A percentile compares a stretch with the other conserved stretches of the same genome.
phyloP scores from a whole-genome alignment of 1,140 invertebrate genomes.

The Saccostrea cuccullata region DNA sequence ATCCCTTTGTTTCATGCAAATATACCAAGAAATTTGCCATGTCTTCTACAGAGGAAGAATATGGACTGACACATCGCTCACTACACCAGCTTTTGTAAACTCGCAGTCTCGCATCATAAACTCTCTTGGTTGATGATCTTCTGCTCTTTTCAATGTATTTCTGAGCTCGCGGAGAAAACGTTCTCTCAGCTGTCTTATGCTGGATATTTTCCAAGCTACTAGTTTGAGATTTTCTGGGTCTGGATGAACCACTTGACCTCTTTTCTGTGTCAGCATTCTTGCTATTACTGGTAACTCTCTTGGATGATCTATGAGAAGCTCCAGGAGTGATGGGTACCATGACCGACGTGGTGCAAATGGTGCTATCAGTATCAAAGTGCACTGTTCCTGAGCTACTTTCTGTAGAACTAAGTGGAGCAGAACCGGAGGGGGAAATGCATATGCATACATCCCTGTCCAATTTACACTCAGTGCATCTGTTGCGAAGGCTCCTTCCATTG shows the following conservation, averaged over 20 bases:
- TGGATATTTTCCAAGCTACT: slow-evolving; percentile 37
- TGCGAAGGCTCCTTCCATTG: no score
- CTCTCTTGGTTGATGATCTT: neutral
- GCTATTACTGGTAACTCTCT: no score
- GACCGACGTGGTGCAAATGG: no score
- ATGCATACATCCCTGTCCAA: no score
- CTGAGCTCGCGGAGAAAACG: neutral
- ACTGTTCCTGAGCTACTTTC: no score
- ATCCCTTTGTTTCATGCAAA: slow-evolving; percentile 3
- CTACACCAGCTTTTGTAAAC: slow-evolving; percentile 3
- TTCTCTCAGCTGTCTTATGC: neutral
- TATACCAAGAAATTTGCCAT: slow-evolving; percentile 12
- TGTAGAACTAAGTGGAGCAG: no score
- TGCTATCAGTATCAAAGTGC: no score
- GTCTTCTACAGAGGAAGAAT: neutral
- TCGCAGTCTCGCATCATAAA: neutral
- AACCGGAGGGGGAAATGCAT: no score
- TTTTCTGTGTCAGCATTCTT: no score
- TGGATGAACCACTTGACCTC: slow-evolving; percentile 14
- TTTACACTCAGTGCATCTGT: no score
- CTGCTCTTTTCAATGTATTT: neutral
- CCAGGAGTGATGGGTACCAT: no score
- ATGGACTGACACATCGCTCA: neutral
- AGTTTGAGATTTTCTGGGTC: slow-evolving; percentile 18
- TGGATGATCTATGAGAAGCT: no score